Evolutionary conservation across 2,113 vertebrate species (phyloP), one percentile per base, ranked within the genome.

Genomic region (Scalopus aquaticus): DNA sequence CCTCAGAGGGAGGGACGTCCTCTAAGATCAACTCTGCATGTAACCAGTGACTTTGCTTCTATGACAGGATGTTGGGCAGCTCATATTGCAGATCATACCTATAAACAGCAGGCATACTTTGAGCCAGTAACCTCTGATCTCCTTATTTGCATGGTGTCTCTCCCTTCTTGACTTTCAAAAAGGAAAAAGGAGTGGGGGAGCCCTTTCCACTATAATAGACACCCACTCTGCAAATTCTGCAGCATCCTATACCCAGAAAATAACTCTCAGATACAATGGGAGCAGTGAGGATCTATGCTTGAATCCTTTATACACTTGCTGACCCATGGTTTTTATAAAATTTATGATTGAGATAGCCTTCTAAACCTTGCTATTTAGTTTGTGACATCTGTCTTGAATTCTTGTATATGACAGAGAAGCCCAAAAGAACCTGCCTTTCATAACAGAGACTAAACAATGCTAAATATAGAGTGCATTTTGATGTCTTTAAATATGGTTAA

Each of bases 381-480:
- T 73, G 30, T 73, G 42, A 39, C 26, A 13, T 67, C 74, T 93
- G 17, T 76, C 77, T 58, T 76, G 15, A 85, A 73, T 80, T 74
- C n/a, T 67, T 64, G 22, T 74, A n/a, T 12, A 49, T 17, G 19
- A 39, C 9, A 86, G 65, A 67, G 77, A 90, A 67, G 28, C 8
- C 22, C 17, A 3, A 28, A 82, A 35, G 7, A 24, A 22, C 22
- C 15, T 13, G 17, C 4, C 13, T 81, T 83, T 87, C 5, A 67
- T 46, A 15, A 11, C 12, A 88, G 60, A 56, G 60, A 81, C 30
- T 70, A n/a, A 90, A 91, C 32, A n/a, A 60, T 54, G 9, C 67
- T 82, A 88, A 72, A 56, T 56, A 4, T 46, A 46, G 12, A 42
- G 3, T 20, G 13, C 3, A 3, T 54, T 64, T 49, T 72, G 35